These are phyloP conservation scores for Mya arenaria DNA, from an alignment of 1,140 invertebrate species.

Conservation along the genomic window DNA sequence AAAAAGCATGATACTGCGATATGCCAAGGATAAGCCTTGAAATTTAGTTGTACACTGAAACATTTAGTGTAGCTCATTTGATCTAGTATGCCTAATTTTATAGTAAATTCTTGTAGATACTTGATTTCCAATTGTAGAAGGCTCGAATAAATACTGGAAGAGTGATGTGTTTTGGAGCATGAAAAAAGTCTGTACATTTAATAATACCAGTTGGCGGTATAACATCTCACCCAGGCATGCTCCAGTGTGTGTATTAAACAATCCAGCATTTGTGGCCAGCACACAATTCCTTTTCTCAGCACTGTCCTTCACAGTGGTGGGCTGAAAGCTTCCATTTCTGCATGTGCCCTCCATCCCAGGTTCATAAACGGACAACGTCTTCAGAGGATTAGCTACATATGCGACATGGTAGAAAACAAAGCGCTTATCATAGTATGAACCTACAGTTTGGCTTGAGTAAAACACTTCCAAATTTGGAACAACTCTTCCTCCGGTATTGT, in stretches of 20 bases:
- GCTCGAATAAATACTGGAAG: too few relatives aligned
- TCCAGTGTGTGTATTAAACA: slow-evolving; percentile 78
- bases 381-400: slow-evolving; percentile 23
- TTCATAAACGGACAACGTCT: slow-evolving; percentile 53
- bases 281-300: slow-evolving; percentile 72
- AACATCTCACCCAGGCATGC: slow-evolving; percentile 75
- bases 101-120: too few relatives aligned
- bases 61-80: too few relatives aligned
- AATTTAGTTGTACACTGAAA: too few relatives aligned
- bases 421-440: not conserved
- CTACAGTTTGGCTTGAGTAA: not conserved
- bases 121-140: too few relatives aligned
- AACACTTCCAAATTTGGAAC: slow-evolving; percentile 14
- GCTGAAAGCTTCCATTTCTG: slow-evolving; percentile 16
- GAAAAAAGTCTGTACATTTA: too few relatives aligned
- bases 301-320: slow-evolving; percentile 71
- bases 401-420: slow-evolving; percentile 13
- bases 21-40: too few relatives aligned
- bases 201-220: too few relatives aligned
- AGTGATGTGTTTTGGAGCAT: too few relatives aligned
- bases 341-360: slow-evolving; percentile 42
- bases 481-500: not conserved
- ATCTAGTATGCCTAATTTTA: too few relatives aligned
- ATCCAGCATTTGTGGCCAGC: slow-evolving; percentile 80
- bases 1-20: too few relatives aligned